Base-by-base conservation (phyloP, 2,888 invertebrate species). In the Brachynemurus nebulosus region DNA sequence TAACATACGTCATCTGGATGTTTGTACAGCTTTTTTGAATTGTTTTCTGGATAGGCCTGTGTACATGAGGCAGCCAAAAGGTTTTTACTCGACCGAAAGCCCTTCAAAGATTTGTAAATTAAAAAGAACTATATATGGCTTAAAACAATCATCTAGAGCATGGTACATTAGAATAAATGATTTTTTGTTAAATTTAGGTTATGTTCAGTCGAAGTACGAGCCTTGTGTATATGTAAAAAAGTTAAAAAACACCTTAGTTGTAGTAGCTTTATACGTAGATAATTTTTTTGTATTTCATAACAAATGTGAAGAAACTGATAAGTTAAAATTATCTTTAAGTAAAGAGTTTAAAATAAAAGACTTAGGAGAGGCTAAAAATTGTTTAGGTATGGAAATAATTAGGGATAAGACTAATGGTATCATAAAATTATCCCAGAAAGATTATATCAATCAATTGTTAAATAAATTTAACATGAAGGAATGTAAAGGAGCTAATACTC, bases 311-410 rank as follows among this genome's bases (percentile, higher is more conserved):
- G 30, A 38, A 33, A 36, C 38, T 30, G 27, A 19, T 1, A 23
- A 34, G 30, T 34, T 23, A 30, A 23, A 6, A 23, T 23, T 23
- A 23, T 6, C 6, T 7, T 27, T 54, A 17, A 40, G 39, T 7
- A 14, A 44, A 25, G 42, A 19, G 6, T 52, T 51, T 12, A 45
- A 50, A 27, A 52, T 51, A 14, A 51, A 53, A 42, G 51, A 53
- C 34, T 41, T 53, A 17, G 51, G 52, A 11, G 33, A 48, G 36
- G 36, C 47, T 2, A 50, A 46, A 41, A 34, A 46, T 21, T 53
- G 50, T 43, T 23, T 52, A 4, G 53, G 52, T 4, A 46, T 54
- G 42, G 44, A 40, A 27, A 47, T 54, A n/a, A 11, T 19, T n/a
- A 45, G 36, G 39, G 43, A 52, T 37, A 30, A 48, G 4, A 33